Base-by-base conservation (phyloP, 2,888 invertebrate species). In the Drosophila engyochracea region DNA sequence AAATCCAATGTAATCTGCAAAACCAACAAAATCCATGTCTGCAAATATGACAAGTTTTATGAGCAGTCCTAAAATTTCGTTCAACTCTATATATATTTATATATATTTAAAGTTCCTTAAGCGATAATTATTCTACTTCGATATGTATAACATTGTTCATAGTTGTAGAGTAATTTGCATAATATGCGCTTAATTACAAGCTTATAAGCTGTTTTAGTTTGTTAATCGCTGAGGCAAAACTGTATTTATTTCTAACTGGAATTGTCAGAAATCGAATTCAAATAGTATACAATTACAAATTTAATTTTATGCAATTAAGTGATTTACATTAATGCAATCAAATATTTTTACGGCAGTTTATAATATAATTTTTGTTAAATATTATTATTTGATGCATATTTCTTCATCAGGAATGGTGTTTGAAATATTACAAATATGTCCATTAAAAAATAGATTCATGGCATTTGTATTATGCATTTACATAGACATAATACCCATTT, bases 1-100 rank as follows among this genome's bases (percentile, higher is more conserved):
- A 79, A 79, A 79, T 74, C 65, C 30, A 35, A 16, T 55, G 31
- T 74, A 41, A 41, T 25, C 28, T 58, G 12, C 41, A 41, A 19
- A 22, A 31, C 37, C 33, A 37, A 47, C 55, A 70, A 47, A 66
- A 52, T 39, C 19, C 33, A 39, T 33, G 25, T 39, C 37, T 49
- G 31, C 49, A 62, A 57, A 47, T 25, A 31, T 30, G 59, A 30
- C 63, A 70, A 19, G 47, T 47, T 47, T 47, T 25, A 47, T 47
- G 47, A 47, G 28, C 16, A 54, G 22, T 31, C 39, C 39, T n/a
- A 28, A 53, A 53, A 30, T 49, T 30, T 28, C 22, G 37, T 9
- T 51, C n/a, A 14, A 12, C 16, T 33, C 37, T 16, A 51, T 57
- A 69, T 22, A 39, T 25, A 69, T 30, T 33, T n/a, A 47, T 33